These are phyloP conservation scores for Synanthedon andrenaeformis DNA, from an alignment of 2,888 invertebrate species.

Conservation along the genomic window DNA sequence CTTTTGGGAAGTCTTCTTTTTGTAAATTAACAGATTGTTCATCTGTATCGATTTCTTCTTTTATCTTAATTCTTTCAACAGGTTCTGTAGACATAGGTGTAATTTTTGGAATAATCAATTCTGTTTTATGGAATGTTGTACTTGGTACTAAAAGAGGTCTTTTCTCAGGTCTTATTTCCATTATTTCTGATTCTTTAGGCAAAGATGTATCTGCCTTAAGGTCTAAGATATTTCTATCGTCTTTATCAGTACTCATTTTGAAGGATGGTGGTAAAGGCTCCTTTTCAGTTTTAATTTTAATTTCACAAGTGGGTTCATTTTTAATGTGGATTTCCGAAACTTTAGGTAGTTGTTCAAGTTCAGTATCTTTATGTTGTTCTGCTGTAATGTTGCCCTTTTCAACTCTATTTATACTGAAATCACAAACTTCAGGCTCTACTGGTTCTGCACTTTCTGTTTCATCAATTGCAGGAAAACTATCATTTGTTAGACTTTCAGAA, in stretches of 20 bases:
- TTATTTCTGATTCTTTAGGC: constrained; percentile 33
- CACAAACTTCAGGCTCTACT: constrained; percentile 58
- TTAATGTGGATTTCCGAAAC: constrained; percentile 45
- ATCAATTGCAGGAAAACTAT: constrained; percentile 85
- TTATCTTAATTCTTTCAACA: constrained; percentile 63
- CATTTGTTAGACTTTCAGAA: constrained; percentile 85
- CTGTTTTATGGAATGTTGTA: constrained; percentile 66
- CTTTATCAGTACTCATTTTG: constrained; percentile 42
- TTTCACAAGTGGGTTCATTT: constrained; percentile 39
- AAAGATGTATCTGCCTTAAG: constrained; percentile 47
- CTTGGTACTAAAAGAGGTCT: constrained; percentile 33
- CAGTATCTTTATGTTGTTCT: constrained; percentile 49
- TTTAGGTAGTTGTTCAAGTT: constrained; percentile 35
- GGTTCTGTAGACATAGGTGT: constrained; percentile 64
- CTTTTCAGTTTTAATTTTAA: constrained; percentile 46
- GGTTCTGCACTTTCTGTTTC: constrained; percentile 70
- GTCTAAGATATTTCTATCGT: constrained; percentile 48
- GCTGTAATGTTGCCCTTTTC: constrained; percentile 38
- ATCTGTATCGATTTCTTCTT: constrained; percentile 62
- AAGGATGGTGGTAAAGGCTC: constrained; percentile 42
- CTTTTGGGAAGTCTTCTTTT: constrained; percentile 59
- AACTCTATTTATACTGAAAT: constrained; percentile 60
- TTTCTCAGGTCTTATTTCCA: constrained; percentile 17
- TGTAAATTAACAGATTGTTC: constrained; percentile 51
- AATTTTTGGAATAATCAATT: constrained; percentile 73